Evolutionary conservation across 2,797 vertebrate species (phyloP), one percentile per base, ranked within the genome.

Genomic region (Pagetopsis macropterus): DNA sequence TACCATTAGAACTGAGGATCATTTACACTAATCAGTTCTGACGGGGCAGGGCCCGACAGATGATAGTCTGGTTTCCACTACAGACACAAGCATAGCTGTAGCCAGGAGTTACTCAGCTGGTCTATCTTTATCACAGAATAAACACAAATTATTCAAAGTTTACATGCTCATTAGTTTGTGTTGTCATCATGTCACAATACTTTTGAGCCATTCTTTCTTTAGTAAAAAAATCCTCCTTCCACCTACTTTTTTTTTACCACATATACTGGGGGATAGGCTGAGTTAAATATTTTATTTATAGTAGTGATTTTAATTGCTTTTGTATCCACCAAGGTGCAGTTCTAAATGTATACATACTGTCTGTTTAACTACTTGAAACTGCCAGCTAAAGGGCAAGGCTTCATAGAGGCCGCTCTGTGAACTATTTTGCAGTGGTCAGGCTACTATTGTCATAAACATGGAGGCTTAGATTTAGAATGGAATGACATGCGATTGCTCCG

Each of bases 21-120:
- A 15, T 87, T 94, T 92, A 91, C 92, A 88, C 87, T 86, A 81
- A 89, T 87, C 83, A 80, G 86, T 75, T 81, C 75, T 77, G 68
- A 79, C 70, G 84, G 84, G 82, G 84, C 11, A 52, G 84, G 80
- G 83, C 62, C 6, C 45, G 88, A 90, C 84, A 91, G 74, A 83
- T 19, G 84, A 90, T 89, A 88, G 84, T 86, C 74, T 55, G 70
- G 74, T 86, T 87, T 90, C 85, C 84, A 85, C 78, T 54, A 66
- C 75, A 80, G 57, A 63, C 61, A 14, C 58, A 19, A 78, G 68
- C 66, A 57, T 19, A 77, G 75, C 75, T 72, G 72, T 75, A 65
- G 65, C 69, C 72, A 79, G 65, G 75, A 85, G 75, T 76, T 63
- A 72, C 59, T 84, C 80, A 79, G 74, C 78, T 70, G 65, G 17